phyloP scores from a whole-genome alignment of 2,113 vertebrate species.

The Melanerpes aurifrons region DNA sequence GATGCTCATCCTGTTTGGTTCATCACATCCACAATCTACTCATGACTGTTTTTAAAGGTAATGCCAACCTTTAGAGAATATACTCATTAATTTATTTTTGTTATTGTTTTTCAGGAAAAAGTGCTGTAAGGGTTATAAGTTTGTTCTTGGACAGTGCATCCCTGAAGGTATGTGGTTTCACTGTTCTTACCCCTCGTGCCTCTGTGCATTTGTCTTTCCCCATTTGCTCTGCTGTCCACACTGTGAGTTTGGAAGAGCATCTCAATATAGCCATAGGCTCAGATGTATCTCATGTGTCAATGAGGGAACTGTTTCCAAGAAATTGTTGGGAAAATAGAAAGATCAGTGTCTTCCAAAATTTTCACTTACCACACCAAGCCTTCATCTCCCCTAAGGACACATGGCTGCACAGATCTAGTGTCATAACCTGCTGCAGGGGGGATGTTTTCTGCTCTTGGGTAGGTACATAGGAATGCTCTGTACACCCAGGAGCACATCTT shows the following conservation, averaged over 20 bases:
- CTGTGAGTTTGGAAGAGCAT: not conserved
- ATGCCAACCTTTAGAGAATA: not conserved
- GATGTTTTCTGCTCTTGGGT: not conserved
- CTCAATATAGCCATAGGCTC: not conserved
- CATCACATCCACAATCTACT: not conserved
- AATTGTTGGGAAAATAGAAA: not conserved
- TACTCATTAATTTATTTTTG: constrained; percentile 35
- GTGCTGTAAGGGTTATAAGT: constrained; percentile 97
- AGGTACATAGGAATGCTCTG: rapidly evolving
- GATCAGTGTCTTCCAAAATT: not conserved
- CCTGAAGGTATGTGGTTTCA: constrained; percentile 90
- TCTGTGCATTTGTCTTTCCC: not conserved
- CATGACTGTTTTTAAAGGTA: not conserved
- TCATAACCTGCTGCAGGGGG: not conserved
- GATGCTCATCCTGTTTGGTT: not conserved
- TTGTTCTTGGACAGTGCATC: constrained; percentile 97
- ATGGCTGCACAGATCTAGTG: not conserved
- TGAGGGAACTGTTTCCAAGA: not conserved
- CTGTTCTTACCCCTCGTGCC: not conserved
- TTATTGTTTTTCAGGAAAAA: constrained; percentile 90
- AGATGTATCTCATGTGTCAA: not conserved
- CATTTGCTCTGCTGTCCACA: not conserved
- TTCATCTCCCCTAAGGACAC: not conserved
- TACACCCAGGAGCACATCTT: not conserved
- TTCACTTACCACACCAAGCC: not conserved